These are phyloP conservation scores for Amniataba percoides DNA, from an alignment of 2,797 vertebrate species.

Conservation along the genomic window DNA sequence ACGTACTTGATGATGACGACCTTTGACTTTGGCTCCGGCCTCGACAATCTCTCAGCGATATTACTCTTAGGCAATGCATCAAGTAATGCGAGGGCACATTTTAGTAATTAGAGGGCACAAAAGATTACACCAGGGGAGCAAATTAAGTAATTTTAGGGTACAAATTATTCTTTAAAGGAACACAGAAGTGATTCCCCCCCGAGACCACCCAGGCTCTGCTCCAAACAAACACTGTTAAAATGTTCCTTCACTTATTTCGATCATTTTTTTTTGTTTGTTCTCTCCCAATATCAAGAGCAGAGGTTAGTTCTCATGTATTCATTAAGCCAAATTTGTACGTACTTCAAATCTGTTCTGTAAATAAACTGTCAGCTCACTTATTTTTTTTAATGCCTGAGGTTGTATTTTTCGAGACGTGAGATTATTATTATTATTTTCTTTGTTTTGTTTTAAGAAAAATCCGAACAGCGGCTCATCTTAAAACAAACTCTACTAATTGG, in stretches of 20 bases:
- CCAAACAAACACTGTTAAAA: neutral
- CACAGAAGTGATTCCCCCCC: neutral
- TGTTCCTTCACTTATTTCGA: neutral
- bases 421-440: neutral
- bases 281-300: neutral
- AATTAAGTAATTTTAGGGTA: neutral
- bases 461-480: neutral
- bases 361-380: neutral
- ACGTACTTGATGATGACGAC: neutral
- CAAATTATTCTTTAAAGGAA: neutral
- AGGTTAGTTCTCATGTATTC: neutral
- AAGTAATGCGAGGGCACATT: neutral
- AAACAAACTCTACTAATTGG: slow-evolving; percentile 14
- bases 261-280: neutral
- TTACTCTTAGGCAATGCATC: neutral
- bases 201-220: neutral
- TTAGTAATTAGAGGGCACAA: neutral
- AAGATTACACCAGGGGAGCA: neutral
- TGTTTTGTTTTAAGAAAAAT: neutral
- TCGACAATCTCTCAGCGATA: too few relatives aligned
- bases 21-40: neutral
- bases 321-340: neutral
- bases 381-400: neutral
- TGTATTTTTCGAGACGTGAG: neutral
- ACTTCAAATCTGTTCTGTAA: neutral